Evolutionary conservation across 2,113 vertebrate genomes (phyloP).

Genomic region (Neolamprologus kungweensis): DNA sequence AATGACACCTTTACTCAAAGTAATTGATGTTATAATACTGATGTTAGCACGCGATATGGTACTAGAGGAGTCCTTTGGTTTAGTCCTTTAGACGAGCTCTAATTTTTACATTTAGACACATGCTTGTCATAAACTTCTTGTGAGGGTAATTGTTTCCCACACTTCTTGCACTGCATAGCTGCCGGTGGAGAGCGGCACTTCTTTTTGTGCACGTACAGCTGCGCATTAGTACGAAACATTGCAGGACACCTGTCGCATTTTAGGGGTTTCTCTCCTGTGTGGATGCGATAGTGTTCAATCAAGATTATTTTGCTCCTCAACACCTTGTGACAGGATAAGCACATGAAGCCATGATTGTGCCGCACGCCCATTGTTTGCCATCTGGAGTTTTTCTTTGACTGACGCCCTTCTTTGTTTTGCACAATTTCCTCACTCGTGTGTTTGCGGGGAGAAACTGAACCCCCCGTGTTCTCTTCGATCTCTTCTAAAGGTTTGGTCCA

Average conservation of each 20-base stretch:
- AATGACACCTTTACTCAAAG: background rate
- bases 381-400: rapidly evolving
- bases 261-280: constrained; percentile 11
- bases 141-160: background rate
- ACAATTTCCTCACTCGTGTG: background rate
- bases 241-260: background rate
- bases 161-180: background rate
- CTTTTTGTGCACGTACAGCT: background rate
- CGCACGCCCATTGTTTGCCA: background rate
- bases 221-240: background rate
- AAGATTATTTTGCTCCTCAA: background rate
- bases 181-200: rapidly evolving
- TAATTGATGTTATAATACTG: background rate
- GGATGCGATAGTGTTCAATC: constrained; percentile 10
- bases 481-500: constrained; percentile 29
- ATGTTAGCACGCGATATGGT: background rate
- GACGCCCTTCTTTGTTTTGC: background rate
- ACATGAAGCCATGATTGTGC: background rate
- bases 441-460: background rate
- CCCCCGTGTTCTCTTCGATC: background rate
- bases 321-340: background rate
- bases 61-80: background rate
- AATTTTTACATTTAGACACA: background rate
- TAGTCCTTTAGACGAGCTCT: background rate
- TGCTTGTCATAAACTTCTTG: background rate